Percentiles rank a stretch among this genome's conserved stretches.
phyloP scores from a whole-genome alignment of 2,797 vertebrate species.

The Squalus acanthias region DNA sequence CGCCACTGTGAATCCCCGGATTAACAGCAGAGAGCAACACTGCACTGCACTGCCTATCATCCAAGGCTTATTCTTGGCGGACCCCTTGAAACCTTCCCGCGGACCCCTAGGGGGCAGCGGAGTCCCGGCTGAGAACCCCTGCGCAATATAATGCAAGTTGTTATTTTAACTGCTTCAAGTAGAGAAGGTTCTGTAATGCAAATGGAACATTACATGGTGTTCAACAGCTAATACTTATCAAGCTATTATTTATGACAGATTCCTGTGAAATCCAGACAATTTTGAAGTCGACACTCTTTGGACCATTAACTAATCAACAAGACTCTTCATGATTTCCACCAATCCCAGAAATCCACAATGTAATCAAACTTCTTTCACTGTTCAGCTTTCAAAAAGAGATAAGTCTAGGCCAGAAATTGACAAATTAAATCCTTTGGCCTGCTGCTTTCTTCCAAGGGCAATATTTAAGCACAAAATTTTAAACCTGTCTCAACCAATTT shows the following conservation, averaged over 20 bases:
- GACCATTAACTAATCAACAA: not conserved
- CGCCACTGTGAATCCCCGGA: too few relatives aligned
- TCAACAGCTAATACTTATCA: not conserved
- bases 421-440: not conserved
- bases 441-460: not conserved
- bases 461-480: not conserved
- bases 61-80: too few relatives aligned
- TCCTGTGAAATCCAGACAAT: not conserved
- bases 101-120: too few relatives aligned
- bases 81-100: too few relatives aligned
- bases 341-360: not conserved
- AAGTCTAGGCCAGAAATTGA: not conserved
- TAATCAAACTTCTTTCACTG: not conserved
- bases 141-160: not conserved
- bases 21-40: too few relatives aligned
- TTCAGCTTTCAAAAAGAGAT: not conserved
- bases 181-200: not conserved
- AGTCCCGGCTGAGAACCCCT: too few relatives aligned
- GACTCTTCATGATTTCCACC: not conserved
- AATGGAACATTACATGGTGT: not conserved
- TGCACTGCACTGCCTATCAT: too few relatives aligned
- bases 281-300: not conserved
- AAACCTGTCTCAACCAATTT: slow-evolving; percentile 23
- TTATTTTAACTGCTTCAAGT: not conserved
- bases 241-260: not conserved